Base-by-base conservation (phyloP, 2,113 vertebrate species). In the Strix uralensis region DNA sequence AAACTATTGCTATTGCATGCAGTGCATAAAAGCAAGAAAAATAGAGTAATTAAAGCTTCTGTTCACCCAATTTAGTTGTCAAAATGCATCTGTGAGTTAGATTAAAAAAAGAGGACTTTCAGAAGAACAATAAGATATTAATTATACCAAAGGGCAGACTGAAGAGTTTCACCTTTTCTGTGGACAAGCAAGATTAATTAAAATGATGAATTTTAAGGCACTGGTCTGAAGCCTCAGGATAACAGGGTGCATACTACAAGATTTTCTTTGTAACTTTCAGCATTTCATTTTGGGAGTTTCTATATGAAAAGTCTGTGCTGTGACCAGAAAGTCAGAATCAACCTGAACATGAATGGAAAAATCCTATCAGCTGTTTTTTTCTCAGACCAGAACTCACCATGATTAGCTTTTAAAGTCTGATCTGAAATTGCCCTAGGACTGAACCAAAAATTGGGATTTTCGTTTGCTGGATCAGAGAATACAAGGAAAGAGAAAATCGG, bases 41-140 rank as follows among this genome's bases (percentile, higher is more conserved):
- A 93, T 67, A 87, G 84, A 44, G 49, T 84, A 81, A 79, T 96
- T 89, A 95, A 86, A 85, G 65, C 30, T 93, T 93, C 82, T 92
- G 27, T 94, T 96, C 65, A 85, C 40, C 52, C 69, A 79, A 14
- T 91, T 84, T 81, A 69, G 27, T 89, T 81, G 44, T 91, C 94
- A 96, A 70, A 95, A 94, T 69, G 62, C 34, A 57, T 87, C 49
- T 57, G 25, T 79, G 80, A 85, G 18, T 70, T 93, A 81, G 72
- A 88, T 74, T 90, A 87, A 92, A 88, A 47, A 47, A 90, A 51
- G 62, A 81, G 32, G 25, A 81, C 65, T 89, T 96, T 54, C 57
- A 32, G 25, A 95, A 92, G 49, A 72, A 86, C 40, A 81, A 7
- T 81, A 81, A 69, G 57, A 81, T 82, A 59, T 47, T 91, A 78